phyloP scores from a whole-genome alignment of 2,888 invertebrate species.

The Altica lythri region DNA sequence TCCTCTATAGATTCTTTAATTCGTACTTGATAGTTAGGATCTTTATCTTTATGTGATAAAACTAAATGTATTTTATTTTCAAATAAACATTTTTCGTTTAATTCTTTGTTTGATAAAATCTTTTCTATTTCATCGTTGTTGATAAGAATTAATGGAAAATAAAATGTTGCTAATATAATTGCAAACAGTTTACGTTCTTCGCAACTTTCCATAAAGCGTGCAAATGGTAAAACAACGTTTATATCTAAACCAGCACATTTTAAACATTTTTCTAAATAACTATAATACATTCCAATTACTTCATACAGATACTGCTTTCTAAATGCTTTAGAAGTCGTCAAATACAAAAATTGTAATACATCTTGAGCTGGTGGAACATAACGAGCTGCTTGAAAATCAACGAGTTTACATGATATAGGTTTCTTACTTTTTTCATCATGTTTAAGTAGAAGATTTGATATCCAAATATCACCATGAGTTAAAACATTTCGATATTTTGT shows the following conservation, averaged over 20 bases:
- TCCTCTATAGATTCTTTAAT: slow-evolving; percentile 43
- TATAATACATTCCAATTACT: slow-evolving; percentile 50
- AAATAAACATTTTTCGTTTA: slow-evolving; percentile 40
- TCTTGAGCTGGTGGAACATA: slow-evolving; percentile 72
- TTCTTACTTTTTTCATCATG: slow-evolving; percentile 37
- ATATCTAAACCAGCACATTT: slow-evolving; percentile 40
- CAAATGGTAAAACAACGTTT: slow-evolving; percentile 43
- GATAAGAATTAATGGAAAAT: slow-evolving; percentile 48
- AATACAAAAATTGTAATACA: slow-evolving; percentile 56
- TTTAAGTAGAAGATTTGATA: slow-evolving; percentile 60
- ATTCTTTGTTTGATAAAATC: slow-evolving; percentile 41
- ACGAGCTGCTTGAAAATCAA: slow-evolving; percentile 54
- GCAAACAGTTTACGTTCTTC: slow-evolving; percentile 49
- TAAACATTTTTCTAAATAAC: slow-evolving; percentile 45
- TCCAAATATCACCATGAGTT: slow-evolving; percentile 69
- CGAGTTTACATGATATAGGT: slow-evolving; percentile 48
- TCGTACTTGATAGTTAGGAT: slow-evolving; percentile 40
- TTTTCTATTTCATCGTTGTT: slow-evolving; percentile 39
- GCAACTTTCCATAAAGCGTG: slow-evolving; percentile 49
- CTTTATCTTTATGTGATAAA: slow-evolving; percentile 40
- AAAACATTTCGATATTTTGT: slow-evolving; percentile 60
- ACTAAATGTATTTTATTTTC: slow-evolving; percentile 47
- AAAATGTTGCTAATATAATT: slow-evolving; percentile 45
- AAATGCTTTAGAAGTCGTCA: slow-evolving; percentile 48
- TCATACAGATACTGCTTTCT: slow-evolving; percentile 44